Percentiles rank a stretch among this genome's conserved stretches.
Evolutionary conservation across 2,113 vertebrate genomes (phyloP).

Genomic region (Hemibates koningsi): DNA sequence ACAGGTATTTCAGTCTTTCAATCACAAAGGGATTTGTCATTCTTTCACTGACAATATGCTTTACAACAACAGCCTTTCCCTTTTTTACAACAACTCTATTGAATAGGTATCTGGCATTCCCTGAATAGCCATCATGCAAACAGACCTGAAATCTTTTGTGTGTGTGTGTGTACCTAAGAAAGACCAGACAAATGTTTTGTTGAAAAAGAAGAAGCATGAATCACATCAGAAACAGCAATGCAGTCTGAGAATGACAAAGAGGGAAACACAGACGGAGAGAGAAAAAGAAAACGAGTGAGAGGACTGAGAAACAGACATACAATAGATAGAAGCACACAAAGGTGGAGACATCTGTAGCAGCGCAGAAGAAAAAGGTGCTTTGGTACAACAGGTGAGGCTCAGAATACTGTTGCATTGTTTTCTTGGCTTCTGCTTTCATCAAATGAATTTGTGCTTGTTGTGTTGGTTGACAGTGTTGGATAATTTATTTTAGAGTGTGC

Average conservation of each 20-base stretch:
- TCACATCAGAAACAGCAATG: not conserved
- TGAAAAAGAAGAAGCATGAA: not conserved
- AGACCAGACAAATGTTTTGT: not conserved
- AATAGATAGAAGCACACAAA: not conserved
- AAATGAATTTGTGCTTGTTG: not conserved
- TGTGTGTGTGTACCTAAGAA: not conserved
- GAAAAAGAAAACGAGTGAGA: not conserved
- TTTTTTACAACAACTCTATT: not conserved
- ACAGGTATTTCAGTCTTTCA: not conserved
- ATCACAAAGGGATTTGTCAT: not conserved
- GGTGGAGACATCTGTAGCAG: not conserved
- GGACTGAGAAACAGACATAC: not conserved
- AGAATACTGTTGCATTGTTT: not conserved
- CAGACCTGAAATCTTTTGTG: not conserved
- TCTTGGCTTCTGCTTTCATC: not conserved
- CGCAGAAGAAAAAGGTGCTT: not conserved
- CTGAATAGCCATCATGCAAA: constrained; percentile 23
- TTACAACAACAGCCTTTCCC: not conserved
- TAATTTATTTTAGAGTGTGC: not conserved
- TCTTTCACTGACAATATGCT: not conserved
- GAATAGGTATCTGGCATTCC: not conserved
- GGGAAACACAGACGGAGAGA: not conserved
- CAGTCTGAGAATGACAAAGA: not conserved
- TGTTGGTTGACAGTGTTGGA: not conserved
- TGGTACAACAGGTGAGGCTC: not conserved